Conservation (phyloP, 2,113 vertebrate genomes). For the Microcebus lehilahytsara region DNA sequence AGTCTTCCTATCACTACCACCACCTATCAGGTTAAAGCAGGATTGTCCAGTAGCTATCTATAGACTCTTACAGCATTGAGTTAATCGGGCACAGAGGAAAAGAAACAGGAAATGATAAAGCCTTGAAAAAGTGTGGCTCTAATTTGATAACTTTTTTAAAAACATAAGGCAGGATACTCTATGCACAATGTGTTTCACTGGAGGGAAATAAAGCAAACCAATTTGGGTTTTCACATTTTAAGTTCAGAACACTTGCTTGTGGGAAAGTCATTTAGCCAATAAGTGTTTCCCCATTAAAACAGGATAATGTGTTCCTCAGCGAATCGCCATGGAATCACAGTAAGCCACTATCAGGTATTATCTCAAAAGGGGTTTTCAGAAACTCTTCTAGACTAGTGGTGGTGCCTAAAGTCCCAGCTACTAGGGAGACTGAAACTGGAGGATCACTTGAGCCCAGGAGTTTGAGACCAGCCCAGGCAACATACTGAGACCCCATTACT, state of each 20-base stretch:
- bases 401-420: no score
- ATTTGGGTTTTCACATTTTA: constrained; percentile 13
- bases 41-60: background rate
- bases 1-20: background rate
- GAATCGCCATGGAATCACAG: background rate
- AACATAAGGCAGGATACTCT: background rate
- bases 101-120: constrained; percentile 38
- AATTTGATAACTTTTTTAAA: background rate
- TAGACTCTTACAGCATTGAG: background rate
- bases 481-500: no score
- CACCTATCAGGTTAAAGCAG: background rate
- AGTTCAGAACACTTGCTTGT: background rate
- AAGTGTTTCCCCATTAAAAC: background rate
- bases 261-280: background rate
- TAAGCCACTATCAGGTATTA: background rate
- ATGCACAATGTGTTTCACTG: background rate
- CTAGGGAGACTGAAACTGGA: no score
- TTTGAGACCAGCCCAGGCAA: no score
- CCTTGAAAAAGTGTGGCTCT: background rate
- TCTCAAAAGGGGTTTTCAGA: background rate
- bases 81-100: background rate
- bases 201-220: background rate
- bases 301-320: background rate
- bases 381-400: background rate
- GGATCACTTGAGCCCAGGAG: no score